These are phyloP conservation scores for Hoplodrina ambigua DNA, from an alignment of 2,888 invertebrate genomes.

Conservation along the genomic window DNA sequence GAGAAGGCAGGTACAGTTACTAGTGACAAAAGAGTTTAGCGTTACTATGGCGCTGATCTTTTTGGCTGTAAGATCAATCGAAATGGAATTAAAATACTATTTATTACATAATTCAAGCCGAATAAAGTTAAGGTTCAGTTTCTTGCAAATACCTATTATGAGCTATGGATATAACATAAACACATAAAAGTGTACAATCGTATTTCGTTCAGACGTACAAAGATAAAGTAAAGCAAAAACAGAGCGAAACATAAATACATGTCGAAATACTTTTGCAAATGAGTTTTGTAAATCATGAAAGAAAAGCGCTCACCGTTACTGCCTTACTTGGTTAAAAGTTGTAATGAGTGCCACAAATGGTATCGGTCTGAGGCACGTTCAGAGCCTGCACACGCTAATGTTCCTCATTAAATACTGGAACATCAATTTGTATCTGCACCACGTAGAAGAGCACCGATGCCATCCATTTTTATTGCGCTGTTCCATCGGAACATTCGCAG, in stretches of 20 bases:
- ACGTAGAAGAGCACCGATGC: slow-evolving; percentile 69
- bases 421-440: slow-evolving; percentile 78
- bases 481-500: slow-evolving; percentile 52
- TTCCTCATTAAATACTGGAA: slow-evolving; percentile 77
- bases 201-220: slow-evolving; percentile 3
- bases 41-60: neutral
- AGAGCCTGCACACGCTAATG: slow-evolving; percentile 77
- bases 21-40: neutral
- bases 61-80: neutral
- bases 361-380: slow-evolving; percentile 67
- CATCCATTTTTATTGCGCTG: slow-evolving; percentile 63
- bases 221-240: slow-evolving; percentile 37
- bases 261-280: slow-evolving; percentile 68
- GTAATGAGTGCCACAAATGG: slow-evolving; percentile 80
- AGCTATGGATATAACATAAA: neutral
- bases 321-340: slow-evolving; percentile 77
- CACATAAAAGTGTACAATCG: slow-evolving; percentile 2
- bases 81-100: neutral
- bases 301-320: slow-evolving; percentile 70
- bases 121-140: neutral
- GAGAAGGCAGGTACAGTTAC: neutral
- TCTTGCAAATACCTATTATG: neutral
- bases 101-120: neutral
- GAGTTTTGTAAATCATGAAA: slow-evolving; percentile 74
- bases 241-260: slow-evolving; percentile 43